Evolutionary conservation across 2,888 invertebrate genomes (phyloP).

Genomic region (Leptopterna dolabrata): DNA sequence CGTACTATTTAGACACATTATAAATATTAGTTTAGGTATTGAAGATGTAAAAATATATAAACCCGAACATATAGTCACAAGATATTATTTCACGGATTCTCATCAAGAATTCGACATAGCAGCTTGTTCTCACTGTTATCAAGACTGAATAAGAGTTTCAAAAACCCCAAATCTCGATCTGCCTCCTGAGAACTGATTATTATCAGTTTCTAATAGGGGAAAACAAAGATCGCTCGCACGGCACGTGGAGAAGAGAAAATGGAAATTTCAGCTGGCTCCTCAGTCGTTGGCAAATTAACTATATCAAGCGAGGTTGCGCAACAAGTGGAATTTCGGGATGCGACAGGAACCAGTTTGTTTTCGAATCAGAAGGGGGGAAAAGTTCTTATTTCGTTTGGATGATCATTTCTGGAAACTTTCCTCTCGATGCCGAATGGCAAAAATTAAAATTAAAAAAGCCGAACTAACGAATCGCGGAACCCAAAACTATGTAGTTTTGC

Average conservation of each 20-base stretch:
- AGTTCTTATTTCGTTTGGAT: background rate
- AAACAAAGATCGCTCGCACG: background rate
- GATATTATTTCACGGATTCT: too few species aligned
- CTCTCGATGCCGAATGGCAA: too few species aligned
- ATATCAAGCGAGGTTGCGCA: background rate
- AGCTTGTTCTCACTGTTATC: too few species aligned
- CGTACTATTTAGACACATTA: too few species aligned
- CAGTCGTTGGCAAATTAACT: background rate
- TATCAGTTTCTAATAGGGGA: background rate
- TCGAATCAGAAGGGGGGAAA: background rate
- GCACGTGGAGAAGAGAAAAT: background rate
- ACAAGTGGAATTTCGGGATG: background rate
- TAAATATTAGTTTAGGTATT: too few species aligned
- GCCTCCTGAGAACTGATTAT: background rate
- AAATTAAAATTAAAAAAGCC: too few species aligned
- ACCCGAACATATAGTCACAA: too few species aligned
- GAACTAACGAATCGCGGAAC: too few species aligned
- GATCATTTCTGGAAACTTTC: background rate
- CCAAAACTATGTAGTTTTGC: too few species aligned
- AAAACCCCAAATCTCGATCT: background rate
- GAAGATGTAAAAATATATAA: too few species aligned
- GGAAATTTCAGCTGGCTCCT: background rate
- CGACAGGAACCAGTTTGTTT: background rate
- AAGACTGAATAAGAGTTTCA: too few species aligned
- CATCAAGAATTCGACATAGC: too few species aligned